These are phyloP conservation scores for Tapirus terrestris DNA, from an alignment of 2,113 vertebrate genomes.

Conservation along the genomic window DNA sequence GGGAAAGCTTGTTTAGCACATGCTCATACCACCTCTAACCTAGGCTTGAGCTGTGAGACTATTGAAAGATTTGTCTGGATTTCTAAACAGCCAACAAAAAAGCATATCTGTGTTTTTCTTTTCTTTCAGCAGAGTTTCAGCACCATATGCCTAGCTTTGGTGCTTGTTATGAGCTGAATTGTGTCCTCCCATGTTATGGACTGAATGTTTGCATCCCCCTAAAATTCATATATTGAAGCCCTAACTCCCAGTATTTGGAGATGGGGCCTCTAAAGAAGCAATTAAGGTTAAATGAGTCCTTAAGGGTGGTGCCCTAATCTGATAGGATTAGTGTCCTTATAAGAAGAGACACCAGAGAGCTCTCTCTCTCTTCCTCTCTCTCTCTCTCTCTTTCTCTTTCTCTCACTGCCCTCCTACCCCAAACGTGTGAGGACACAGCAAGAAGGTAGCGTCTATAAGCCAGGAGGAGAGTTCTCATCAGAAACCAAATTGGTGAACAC, in stretches of 20 bases:
- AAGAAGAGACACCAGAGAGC: neutral
- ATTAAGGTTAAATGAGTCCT: neutral
- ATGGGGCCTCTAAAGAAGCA: neutral
- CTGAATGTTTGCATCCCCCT: neutral
- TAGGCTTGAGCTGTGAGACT: neutral
- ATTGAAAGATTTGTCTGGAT: neutral
- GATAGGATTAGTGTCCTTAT: neutral
- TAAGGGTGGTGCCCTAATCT: neutral
- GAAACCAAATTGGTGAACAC: neutral
- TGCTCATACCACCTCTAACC: neutral
- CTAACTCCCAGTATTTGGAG: neutral
- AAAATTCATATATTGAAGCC: neutral
- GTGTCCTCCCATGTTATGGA: neutral
- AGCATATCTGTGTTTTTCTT: neutral
- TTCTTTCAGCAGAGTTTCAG: neutral
- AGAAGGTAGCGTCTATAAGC: neutral
- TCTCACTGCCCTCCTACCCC: no score
- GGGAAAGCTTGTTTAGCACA: neutral
- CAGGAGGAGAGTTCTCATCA: neutral
- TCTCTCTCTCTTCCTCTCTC: neutral
- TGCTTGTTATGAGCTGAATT: neutral
- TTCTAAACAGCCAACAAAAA: neutral
- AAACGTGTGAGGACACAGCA: neutral
- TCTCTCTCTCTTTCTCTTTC: fast-evolving
- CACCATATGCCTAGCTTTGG: neutral